These are phyloP conservation scores for Octonoba sinensis DNA, from an alignment of 2,888 invertebrate genomes.

Conservation along the genomic window DNA sequence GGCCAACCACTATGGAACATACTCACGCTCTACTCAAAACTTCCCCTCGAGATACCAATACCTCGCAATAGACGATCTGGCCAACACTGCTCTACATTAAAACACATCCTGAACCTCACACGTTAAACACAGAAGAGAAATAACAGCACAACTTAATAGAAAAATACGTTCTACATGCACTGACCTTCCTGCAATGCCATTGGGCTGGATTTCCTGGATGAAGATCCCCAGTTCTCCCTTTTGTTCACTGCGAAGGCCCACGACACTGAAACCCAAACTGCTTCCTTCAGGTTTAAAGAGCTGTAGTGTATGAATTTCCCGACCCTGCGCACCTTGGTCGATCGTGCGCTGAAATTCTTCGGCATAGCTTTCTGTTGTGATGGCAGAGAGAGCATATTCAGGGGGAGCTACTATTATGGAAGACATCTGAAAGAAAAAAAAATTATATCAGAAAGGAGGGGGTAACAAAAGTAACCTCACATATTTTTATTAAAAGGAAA, in stretches of 20 bases:
- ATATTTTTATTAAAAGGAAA: no score
- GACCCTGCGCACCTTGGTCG: constrained; percentile 75
- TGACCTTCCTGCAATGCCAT: constrained; percentile 78
- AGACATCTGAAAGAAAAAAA: constrained; percentile 30
- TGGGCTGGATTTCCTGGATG: constrained; percentile 78
- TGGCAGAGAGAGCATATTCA: constrained; percentile 65
- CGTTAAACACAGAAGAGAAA: no score
- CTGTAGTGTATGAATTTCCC: constrained; percentile 76
- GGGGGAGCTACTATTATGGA: constrained; percentile 57
- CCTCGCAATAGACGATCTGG: no score
- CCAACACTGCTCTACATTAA: no score
- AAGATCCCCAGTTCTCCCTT: constrained; percentile 79
- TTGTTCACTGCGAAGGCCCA: constrained; percentile 77
- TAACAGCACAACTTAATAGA: no score
- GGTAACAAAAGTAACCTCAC: neutral
- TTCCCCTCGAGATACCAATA: no score
- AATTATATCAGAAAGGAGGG: no score
- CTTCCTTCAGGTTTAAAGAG: constrained; percentile 77
- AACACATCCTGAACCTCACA: no score
- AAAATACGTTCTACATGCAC: constrained; percentile 67
- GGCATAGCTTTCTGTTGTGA: constrained; percentile 72
- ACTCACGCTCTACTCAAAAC: no score
- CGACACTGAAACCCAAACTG: constrained; percentile 80
- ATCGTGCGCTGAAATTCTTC: constrained; percentile 76
- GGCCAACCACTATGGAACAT: no score